A percentile compares a stretch with the other conserved stretches of the same genome.
phyloP scores from a whole-genome alignment of 2,113 vertebrate species.

The Pristiophorus japonicus region DNA sequence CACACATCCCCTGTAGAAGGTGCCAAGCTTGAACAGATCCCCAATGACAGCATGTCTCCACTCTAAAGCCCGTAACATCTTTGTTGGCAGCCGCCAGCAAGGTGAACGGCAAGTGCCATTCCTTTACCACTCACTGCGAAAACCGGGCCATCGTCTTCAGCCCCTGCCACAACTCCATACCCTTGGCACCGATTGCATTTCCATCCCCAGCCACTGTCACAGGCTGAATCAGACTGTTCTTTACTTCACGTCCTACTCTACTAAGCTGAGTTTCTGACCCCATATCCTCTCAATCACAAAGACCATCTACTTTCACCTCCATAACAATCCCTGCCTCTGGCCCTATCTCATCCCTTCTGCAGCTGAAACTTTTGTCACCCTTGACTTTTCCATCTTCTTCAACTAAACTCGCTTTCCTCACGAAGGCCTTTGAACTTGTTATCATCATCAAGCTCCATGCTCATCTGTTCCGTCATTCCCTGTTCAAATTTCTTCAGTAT shows the following conservation, averaged over 20 bases:
- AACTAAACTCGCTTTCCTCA: not conserved
- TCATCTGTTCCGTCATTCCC: not conserved
- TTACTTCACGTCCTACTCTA: not conserved
- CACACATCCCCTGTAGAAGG: not conserved
- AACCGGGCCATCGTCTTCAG: no score
- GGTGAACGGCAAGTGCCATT: no score
- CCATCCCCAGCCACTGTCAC: not conserved
- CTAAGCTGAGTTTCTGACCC: not conserved
- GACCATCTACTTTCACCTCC: not conserved
- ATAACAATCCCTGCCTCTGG: not conserved
- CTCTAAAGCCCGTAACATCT: no score
- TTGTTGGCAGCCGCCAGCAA: no score
- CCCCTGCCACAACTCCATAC: not conserved
- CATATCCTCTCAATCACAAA: not conserved
- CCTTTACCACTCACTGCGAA: no score
- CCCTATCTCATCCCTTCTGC: not conserved
- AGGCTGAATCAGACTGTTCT: not conserved
- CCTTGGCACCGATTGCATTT: not conserved
- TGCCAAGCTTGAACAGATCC: no score
- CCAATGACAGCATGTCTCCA: no score
- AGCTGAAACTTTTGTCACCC: not conserved
- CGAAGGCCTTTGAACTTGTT: not conserved
- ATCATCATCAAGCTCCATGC: not conserved
- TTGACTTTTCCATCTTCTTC: not conserved
- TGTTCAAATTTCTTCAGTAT: not conserved